Base-by-base conservation (phyloP, 2,888 invertebrate genomes). In the Drosophila austrosaltans region DNA sequence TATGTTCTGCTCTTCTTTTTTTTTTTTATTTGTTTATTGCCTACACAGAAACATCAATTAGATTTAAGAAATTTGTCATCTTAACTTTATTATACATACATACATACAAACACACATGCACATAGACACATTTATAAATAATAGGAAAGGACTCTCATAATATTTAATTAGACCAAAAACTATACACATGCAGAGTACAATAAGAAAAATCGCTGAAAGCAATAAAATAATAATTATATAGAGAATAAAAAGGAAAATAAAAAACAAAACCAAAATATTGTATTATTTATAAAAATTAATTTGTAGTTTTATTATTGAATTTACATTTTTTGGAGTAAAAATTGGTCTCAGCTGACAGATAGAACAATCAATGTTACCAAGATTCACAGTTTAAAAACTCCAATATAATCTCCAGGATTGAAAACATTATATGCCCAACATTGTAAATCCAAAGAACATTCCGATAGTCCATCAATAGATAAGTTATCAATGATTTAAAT, bases 91-190 rank as follows among this genome's bases (percentile, higher is more conserved):
- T 53, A 53, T 28, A n/a, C 8, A 28, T 53, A 22, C 36, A 28
- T n/a, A 22, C 36, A 59, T 54, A 30, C 36, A 28, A 7, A 39
- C 28, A 60, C 42, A 60, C 42, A 70, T 20, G 36, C 63, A 70
- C 53, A 63, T 58, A 44, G 53, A 56, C 30, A 44, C 58, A 32
- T 44, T 7, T 69, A 62, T 36, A 69, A 56, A 36, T 70, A 20
- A 72, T 59, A 66, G 40, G 57, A 36, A 57, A 57, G 57, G 57
- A 57, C 74, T 32, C 61, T 44, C 72, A 72, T 72, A 61, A 30
- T 42, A 56, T 73, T 66, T 57, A 53, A 74, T 74, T 61, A 74
- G 30, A 74, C 72, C 74, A 72, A 72, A 72, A 66, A 74, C 22
- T 39, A 36, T 56, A 56, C 56, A 56, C 32, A 73, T 61, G 20